phyloP scores from a whole-genome alignment of 2,797 vertebrate genomes.

The Trichosurus vulpecula region DNA sequence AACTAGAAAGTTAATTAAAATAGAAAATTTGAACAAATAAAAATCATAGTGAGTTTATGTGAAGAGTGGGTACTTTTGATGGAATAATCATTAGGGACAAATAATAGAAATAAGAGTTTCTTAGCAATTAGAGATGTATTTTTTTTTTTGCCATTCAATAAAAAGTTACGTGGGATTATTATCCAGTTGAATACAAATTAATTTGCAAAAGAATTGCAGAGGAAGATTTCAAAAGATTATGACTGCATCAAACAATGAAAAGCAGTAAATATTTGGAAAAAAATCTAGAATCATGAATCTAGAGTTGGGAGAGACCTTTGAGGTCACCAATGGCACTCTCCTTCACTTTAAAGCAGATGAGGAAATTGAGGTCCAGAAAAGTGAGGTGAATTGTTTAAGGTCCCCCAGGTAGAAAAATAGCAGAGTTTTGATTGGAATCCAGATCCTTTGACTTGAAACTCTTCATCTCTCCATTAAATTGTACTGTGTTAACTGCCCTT shows the following conservation, averaged over 20 bases:
- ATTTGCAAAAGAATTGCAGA: background rate
- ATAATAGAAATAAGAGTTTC: background rate
- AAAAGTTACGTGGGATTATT: background rate
- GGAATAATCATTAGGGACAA: background rate
- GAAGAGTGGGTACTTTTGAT: background rate
- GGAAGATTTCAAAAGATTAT: background rate
- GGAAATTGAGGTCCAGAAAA: background rate
- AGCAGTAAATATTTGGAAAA: background rate
- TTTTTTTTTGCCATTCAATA: background rate
- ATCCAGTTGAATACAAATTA: background rate
- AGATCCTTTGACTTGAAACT: background rate
- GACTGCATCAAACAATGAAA: background rate
- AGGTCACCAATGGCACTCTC: background rate
- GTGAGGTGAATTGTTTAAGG: background rate
- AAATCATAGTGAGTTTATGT: background rate
- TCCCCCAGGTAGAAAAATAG: background rate
- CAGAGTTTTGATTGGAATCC: background rate
- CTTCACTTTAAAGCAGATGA: background rate
- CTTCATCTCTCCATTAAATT: background rate
- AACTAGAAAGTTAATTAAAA: background rate
- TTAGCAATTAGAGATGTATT: background rate
- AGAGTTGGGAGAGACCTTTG: background rate
- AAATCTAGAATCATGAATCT: background rate
- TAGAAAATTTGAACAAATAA: background rate
- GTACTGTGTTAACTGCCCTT: background rate